Evolutionary conservation across 2,888 invertebrate species (phyloP).

Genomic region (Synergus gifuensis): DNA sequence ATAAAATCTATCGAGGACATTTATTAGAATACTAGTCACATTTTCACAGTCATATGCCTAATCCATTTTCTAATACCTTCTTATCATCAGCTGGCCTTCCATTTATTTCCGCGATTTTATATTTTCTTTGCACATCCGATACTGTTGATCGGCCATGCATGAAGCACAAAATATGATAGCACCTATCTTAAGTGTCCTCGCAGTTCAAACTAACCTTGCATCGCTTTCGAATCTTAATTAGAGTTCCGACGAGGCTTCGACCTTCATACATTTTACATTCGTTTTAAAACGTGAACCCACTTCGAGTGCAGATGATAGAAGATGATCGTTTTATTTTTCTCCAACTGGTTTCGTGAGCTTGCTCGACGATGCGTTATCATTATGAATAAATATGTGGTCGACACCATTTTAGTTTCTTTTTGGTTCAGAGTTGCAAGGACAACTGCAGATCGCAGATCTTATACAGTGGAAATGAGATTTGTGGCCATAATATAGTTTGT

Average conservation of each 20-base stretch:
- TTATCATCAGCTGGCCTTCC: slow-evolving; percentile 22
- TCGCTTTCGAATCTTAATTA: slow-evolving; percentile 65
- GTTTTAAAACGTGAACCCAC: slow-evolving; percentile 17
- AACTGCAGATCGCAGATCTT: not conserved
- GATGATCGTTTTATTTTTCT: slow-evolving; percentile 9
- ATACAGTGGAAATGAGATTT: not conserved
- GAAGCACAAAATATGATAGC: slow-evolving; percentile 13
- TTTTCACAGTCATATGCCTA: not conserved
- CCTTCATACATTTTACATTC: slow-evolving; percentile 53
- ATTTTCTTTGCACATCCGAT: slow-evolving; percentile 34
- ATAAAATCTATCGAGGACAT: slow-evolving; percentile 10
- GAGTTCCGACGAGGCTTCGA: slow-evolving; percentile 50
- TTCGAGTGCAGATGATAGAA: not conserved
- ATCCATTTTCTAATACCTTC: slow-evolving; percentile 18
- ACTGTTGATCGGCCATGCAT: slow-evolving; percentile 27
- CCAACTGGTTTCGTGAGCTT: slow-evolving; percentile 17
- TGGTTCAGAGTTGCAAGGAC: slow-evolving; percentile 7
- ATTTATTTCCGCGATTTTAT: slow-evolving; percentile 19
- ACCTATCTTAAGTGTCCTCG: slow-evolving; percentile 35
- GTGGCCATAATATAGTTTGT: not conserved
- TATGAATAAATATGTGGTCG: slow-evolving; percentile 16
- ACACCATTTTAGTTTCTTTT: slow-evolving; percentile 14
- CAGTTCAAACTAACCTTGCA: slow-evolving; percentile 55
- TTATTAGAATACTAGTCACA: not conserved
- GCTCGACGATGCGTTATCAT: slow-evolving; percentile 1